Evolutionary conservation across 2,888 invertebrate species (phyloP), one percentile per base, ranked within the genome.

Genomic region (Drosophila gaucha): DNA sequence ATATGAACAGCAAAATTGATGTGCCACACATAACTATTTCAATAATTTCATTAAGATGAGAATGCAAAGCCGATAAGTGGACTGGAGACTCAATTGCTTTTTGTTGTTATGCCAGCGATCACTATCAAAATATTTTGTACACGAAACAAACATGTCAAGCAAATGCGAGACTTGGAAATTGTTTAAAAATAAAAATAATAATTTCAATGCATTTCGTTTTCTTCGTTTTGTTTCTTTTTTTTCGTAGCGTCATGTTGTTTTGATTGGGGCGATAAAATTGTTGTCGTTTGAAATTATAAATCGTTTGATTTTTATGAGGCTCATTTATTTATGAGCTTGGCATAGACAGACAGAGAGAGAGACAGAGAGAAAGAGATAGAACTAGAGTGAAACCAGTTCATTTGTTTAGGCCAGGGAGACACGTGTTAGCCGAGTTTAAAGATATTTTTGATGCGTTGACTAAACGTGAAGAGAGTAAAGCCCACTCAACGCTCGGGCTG

Each of bases 71-170:
- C 69, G 64, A 73, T 79, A 82, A 79, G 60, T 80, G 74, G 57
- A 58, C 16, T 30, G 47, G 35, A 10, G 30, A 57, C 57, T 76
- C 73, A 86, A 80, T 83, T 86, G 86, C 62, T 65, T 86, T 80
- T 59, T 74, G 68, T 80, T 80, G 75, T 79, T 65, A 63, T 71
- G 71, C 30, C 46, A 43, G 52, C 51, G 80, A 86, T 82, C 72
- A 63, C 74, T 82, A 86, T 82, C 82, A 84, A 80, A 77, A 72
- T 86, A 86, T 86, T 80, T 84, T 84, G 66, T 80, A 82, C 84
- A 86, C 69, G 84, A 80, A 80, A 74, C 58, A 74, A 67, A 77
- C 86, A 82, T 86, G 86, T 82, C 86, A 77, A 78, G 84, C 84
- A 80, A 86, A 84, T 80, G 84, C 62, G 77, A 47, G 60, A 16